These are phyloP conservation scores for Aramus guarauna DNA, from an alignment of 2,113 vertebrate genomes.

Conservation along the genomic window DNA sequence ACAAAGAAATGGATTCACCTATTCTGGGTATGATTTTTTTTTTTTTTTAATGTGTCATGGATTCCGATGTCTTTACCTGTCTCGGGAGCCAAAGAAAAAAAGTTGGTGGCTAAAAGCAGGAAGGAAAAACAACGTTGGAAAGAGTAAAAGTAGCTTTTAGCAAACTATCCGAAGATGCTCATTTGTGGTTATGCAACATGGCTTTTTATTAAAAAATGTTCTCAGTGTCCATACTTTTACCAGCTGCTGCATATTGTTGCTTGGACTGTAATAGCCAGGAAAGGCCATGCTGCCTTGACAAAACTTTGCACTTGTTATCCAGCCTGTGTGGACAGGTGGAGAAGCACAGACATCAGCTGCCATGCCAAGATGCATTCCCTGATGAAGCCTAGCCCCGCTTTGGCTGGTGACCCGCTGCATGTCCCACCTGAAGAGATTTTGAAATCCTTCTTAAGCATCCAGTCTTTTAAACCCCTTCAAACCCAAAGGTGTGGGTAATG, in stretches of 20 bases:
- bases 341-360: fast-evolving
- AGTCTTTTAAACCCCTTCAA: neutral
- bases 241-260: neutral
- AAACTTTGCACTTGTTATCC: neutral
- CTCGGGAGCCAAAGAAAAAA: neutral
- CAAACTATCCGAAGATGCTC: neutral
- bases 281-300: neutral
- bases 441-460: neutral
- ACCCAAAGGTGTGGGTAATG: neutral
- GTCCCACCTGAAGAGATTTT: neutral
- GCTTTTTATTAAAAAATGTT: neutral
- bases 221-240: neutral
- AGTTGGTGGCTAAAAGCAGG: neutral
- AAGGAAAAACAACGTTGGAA: neutral
- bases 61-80: neutral
- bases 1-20: neutral
- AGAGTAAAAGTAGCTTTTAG: neutral
- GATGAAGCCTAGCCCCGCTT: neutral
- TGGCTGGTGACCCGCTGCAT: fast-evolving
- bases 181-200: neutral
- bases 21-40: neutral
- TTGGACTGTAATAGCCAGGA: neutral
- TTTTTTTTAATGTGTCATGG: neutral
- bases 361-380: fast-evolving
- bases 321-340: fast-evolving